A percentile compares a stretch with the other conserved stretches of the same genome.
These are phyloP conservation scores for Cryptotis parvus DNA, from an alignment of 2,113 vertebrate genomes.

Conservation along the genomic window DNA sequence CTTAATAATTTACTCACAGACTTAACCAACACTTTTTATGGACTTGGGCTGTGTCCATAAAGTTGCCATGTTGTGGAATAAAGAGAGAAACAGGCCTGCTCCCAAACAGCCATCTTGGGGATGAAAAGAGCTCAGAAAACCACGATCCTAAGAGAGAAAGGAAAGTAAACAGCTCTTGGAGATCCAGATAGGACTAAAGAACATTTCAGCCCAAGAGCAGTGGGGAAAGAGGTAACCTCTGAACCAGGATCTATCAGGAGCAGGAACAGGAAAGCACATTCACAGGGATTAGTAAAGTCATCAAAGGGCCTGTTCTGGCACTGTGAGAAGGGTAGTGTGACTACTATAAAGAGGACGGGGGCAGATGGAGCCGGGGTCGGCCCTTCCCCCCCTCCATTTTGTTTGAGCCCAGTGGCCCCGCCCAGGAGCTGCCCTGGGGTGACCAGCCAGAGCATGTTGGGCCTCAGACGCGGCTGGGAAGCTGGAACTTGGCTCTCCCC, in stretches of 20 bases:
- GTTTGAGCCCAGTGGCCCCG: too few species aligned
- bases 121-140: not conserved
- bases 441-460: too few species aligned
- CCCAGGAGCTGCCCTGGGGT: too few species aligned
- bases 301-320: not conserved
- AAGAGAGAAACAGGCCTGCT: not conserved
- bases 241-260: not conserved
- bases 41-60: not conserved
- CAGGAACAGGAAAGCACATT: not conserved
- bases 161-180: not conserved
- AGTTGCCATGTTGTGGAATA: not conserved
- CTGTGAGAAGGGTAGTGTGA: not conserved
- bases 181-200: not conserved
- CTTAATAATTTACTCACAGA: not conserved
- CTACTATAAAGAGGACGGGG: not conserved
- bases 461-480: too few species aligned
- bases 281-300: not conserved
- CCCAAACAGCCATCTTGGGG: not conserved
- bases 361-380: too few species aligned
- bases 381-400: too few species aligned
- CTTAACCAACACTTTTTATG: not conserved
- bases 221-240: not conserved
- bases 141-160: not conserved
- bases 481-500: too few species aligned
- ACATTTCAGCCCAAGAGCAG: not conserved